phyloP scores from a whole-genome alignment of 1,140 invertebrate genomes.

The Zaprionus taronus region DNA sequence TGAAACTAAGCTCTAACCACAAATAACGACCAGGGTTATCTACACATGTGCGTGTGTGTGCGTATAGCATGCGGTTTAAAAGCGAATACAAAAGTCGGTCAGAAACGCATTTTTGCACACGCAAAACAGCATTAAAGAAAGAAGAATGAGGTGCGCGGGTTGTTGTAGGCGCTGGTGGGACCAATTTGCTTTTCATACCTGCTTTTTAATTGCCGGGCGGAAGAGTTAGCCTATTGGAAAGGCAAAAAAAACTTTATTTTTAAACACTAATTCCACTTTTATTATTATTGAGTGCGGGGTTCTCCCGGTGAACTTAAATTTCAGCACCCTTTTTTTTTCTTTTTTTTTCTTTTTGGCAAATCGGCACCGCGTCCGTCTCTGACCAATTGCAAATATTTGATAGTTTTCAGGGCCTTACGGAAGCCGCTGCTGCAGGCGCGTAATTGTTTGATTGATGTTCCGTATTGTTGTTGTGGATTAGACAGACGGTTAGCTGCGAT shows the following conservation, averaged over 20 bases:
- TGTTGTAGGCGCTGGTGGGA: constrained; percentile 14
- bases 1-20: constrained; percentile 69
- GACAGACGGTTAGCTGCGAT: constrained; percentile 30
- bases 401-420: constrained; percentile 37
- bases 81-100: constrained; percentile 41
- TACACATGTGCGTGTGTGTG: constrained; percentile 11
- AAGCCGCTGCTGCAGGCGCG: constrained; percentile 24
- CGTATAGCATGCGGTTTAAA: constrained; percentile 21
- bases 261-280: constrained; percentile 56
- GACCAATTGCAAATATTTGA: constrained; percentile 39
- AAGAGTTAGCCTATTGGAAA: constrained; percentile 25
- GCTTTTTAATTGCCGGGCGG: constrained; percentile 43
- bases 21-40: constrained; percentile 56
- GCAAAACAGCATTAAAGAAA: constrained; percentile 18
- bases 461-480: constrained; percentile 23
- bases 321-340: constrained; percentile 38
- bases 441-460: constrained; percentile 11
- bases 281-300: constrained; percentile 13
- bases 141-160: constrained; percentile 20
- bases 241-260: constrained; percentile 63
- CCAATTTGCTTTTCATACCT: constrained; percentile 48
- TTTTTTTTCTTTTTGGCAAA: constrained; percentile 42
- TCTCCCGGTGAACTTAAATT: constrained; percentile 23
- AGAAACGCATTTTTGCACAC: constrained; percentile 39
- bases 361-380: constrained; percentile 47